Evolutionary conservation across 2,888 invertebrate species (phyloP).

Genomic region (Iselma pallidipennis): DNA sequence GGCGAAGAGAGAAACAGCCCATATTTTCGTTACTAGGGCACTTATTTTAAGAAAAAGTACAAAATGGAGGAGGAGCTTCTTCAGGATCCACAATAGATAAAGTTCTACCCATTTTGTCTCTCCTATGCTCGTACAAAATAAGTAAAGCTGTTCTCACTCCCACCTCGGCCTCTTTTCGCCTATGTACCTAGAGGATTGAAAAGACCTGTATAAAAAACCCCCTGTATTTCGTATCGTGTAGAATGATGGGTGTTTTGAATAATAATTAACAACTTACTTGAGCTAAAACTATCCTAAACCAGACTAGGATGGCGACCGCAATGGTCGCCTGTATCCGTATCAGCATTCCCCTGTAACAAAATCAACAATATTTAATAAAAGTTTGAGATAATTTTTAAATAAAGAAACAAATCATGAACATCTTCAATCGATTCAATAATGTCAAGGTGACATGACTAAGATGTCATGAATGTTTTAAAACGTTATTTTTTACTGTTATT

Average conservation of each 20-base stretch:
- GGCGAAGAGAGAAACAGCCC: no score
- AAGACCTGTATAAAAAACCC: no score
- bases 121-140: no score
- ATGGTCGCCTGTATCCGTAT: slow-evolving; percentile 73
- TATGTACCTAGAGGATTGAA: no score
- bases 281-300: slow-evolving; percentile 62
- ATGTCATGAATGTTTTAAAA: neutral
- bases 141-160: no score
- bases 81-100: no score
- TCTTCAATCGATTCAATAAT: neutral
- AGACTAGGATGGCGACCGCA: slow-evolving; percentile 67
- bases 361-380: slow-evolving; percentile 41
- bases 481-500: neutral
- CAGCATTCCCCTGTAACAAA: slow-evolving; percentile 72
- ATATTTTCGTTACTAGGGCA: no score
- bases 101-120: no score
- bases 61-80: no score
- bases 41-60: no score
- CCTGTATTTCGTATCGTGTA: no score
- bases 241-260: neutral
- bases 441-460: neutral
- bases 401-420: neutral
- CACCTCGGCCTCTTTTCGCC: no score
- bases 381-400: neutral
- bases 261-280: slow-evolving; percentile 60